These are phyloP conservation scores for Pammene aurita DNA, from an alignment of 2,888 invertebrate genomes.

Conservation along the genomic window DNA sequence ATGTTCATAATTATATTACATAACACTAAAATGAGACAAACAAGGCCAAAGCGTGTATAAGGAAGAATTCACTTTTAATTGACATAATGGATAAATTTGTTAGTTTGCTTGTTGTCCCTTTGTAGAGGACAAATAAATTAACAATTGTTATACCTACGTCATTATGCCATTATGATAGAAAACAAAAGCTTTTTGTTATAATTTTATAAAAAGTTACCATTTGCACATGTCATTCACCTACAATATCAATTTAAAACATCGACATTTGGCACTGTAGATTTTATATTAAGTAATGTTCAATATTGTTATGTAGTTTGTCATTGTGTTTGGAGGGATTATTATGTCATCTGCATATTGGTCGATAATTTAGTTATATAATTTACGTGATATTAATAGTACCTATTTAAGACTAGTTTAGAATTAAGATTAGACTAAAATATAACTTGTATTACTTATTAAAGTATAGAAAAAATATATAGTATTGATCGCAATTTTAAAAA, in stretches of 20 bases:
- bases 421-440: neutral
- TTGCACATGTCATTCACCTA: neutral
- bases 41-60: constrained; percentile 8
- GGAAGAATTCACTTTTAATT: constrained; percentile 14
- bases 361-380: neutral
- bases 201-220: constrained; percentile 9
- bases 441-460: too few relatives aligned
- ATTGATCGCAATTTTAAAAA: too few relatives aligned
- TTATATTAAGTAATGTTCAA: neutral
- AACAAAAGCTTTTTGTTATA: constrained; percentile 22
- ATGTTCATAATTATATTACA: neutral
- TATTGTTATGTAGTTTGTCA: neutral
- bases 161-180: constrained; percentile 1
- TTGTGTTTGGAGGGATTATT: too few relatives aligned
- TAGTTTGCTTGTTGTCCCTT: constrained; percentile 6
- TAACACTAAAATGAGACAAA: constrained; percentile 1
- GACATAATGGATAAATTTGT: constrained; percentile 13
- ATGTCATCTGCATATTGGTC: neutral
- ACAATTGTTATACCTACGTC: constrained; percentile 2
- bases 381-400: constrained; percentile 12
- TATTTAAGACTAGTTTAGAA: neutral
- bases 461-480: too few relatives aligned
- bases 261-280: neutral
- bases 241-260: neutral
- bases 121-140: constrained; percentile 23